A percentile compares a stretch with the other conserved stretches of the same genome.
phyloP scores from a whole-genome alignment of 2,113 vertebrate species.

The Elephantulus edwardii region DNA sequence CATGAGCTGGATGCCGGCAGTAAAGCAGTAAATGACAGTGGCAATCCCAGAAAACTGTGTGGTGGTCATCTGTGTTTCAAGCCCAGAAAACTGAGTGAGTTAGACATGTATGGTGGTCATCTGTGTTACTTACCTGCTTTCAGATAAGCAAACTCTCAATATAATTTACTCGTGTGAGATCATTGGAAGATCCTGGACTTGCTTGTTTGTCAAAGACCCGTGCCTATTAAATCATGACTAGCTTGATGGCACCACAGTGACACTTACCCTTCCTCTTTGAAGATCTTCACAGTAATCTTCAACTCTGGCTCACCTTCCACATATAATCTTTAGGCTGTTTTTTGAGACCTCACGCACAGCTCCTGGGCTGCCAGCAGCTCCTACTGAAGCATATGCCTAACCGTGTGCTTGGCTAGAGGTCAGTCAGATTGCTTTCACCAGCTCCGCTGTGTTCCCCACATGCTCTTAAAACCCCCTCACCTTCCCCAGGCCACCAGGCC shows the following conservation, averaged over 20 bases:
- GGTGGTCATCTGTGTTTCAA: constrained; percentile 1
- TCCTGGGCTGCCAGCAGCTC: neutral
- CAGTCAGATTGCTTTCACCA: neutral
- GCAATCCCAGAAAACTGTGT: neutral
- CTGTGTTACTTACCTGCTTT: constrained; percentile 46
- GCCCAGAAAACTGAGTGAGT: neutral
- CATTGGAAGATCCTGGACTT: neutral
- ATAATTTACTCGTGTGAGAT: constrained; percentile 17
- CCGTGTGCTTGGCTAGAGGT: neutral
- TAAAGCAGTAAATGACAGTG: neutral
- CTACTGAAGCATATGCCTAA: neutral
- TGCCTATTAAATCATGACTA: neutral
- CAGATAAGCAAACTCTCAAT: constrained; percentile 6
- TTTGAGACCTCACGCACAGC: neutral
- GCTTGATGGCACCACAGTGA: neutral
- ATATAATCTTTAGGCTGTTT: neutral
- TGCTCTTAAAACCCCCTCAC: neutral
- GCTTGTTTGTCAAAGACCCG: neutral
- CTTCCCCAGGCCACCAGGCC: neutral
- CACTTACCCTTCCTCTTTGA: neutral
- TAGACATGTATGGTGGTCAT: neutral
- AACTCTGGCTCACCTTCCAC: neutral
- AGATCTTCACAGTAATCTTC: neutral
- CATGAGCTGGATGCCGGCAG: neutral
- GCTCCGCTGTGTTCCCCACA: neutral